These are phyloP conservation scores for Chironomus riparius DNA, from an alignment of 2,888 invertebrate genomes.

Conservation along the genomic window DNA sequence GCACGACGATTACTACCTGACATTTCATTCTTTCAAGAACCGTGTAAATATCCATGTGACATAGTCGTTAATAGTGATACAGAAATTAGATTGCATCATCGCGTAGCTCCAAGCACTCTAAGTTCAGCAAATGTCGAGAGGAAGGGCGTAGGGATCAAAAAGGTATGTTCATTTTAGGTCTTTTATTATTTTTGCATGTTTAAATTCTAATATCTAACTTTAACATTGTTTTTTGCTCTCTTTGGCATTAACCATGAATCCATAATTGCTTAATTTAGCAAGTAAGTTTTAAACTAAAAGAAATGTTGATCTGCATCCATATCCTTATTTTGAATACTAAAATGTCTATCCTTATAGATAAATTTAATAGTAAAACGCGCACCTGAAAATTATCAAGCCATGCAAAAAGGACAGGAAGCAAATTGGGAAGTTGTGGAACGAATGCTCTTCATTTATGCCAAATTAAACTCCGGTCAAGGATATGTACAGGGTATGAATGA, in stretches of 20 bases:
- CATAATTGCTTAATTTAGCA: conserved; percentile 10
- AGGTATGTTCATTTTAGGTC: conserved; percentile 49
- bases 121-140: conserved; percentile 81
- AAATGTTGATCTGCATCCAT: no score
- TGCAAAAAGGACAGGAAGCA: conserved; percentile 85
- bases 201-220: not conserved
- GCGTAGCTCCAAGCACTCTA: conserved; percentile 79
- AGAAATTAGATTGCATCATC: conserved; percentile 72
- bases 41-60: conserved; percentile 82
- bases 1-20: conserved; percentile 90
- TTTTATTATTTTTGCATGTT: not conserved
- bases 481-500: conserved; percentile 99
- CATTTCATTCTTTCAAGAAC: conserved; percentile 93
- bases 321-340: no score
- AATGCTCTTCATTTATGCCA: conserved; percentile 94
- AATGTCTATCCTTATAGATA: conserved; percentile 42
- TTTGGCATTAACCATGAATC: not conserved
- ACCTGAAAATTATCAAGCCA: conserved; percentile 70
- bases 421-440: conserved; percentile 99
- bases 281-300: conserved; percentile 3
- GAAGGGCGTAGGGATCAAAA: conserved; percentile 78
- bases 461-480: conserved; percentile 94
- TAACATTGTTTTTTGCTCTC: not conserved
- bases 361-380: conserved; percentile 67
- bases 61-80: conserved; percentile 72